Evolutionary conservation across 2,888 invertebrate genomes (phyloP), one percentile per base, ranked within the genome.

Genomic region (Theretra japonica): DNA sequence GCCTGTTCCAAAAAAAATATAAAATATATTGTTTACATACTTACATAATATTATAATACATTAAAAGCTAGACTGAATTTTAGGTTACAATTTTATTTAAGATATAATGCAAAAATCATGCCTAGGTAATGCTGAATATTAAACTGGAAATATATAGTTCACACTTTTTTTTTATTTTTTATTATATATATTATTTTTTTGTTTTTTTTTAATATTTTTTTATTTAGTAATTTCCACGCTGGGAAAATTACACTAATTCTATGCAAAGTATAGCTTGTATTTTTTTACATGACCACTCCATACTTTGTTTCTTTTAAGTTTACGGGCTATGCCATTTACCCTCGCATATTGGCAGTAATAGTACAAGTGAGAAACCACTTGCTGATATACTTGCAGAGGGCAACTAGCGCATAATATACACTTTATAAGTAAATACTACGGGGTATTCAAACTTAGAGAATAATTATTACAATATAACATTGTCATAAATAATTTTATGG

Each of bases 201-300:
- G 82, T 86, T 86, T 83, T 85, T 82, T 79, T 76, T 81, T 82
- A 85, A 86, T 86, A 85, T 86, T 82, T 83, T n/a, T 83, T 87
- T 86, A 86, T 87, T 86, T 85, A 94, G 94, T 94, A 93, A 94
- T 94, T 95, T 95, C 93, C 95, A 95, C 95, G 95, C 95, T 96
- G 95, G 96, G 96, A 97, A 97, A 97, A 97, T 96, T 96, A 96
- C 97, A 97, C 97, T 97, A 97, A 96, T 97, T 97, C 96, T 97
- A 97, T 97, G 97, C 97, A 97, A 97, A 97, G 97, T 97, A 97
- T 97, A 97, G 97, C 96, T 97, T 97, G 97, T 97, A 97, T 94
- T 89, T 89, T 93, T 83, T 90, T 89, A 93, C 88, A 89, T 90
- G 90, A 93, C 93, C 94, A 94, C 94, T 93, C 93, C 94, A 94